Evolutionary conservation across 2,797 vertebrate species (phyloP).

Genomic region (Lemur catta): DNA sequence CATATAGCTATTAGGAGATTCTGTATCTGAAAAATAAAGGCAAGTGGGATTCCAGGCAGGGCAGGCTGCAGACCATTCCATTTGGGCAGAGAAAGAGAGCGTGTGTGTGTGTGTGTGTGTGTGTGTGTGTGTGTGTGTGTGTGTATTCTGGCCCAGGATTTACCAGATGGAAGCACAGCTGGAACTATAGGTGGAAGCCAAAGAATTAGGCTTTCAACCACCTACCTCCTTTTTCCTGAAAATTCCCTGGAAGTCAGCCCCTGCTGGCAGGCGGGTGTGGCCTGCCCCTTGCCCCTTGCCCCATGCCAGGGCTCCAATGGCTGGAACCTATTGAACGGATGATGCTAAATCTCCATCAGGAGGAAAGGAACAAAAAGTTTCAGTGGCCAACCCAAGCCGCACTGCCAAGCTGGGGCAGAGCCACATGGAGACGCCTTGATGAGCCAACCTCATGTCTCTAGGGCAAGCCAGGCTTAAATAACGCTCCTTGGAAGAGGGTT

Average conservation of each 20-base stretch:
- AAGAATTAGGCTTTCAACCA: not conserved
- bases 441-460: not conserved
- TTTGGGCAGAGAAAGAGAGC: not conserved
- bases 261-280: not conserved
- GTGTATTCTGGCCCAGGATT: constrained; percentile 33
- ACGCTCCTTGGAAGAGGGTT: not conserved
- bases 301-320: not conserved
- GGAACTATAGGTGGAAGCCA: constrained; percentile 33
- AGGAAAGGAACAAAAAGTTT: not conserved
- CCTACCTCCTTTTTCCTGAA: constrained; percentile 51
- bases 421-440: not conserved
- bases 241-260: not conserved
- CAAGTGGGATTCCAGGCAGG: constrained; percentile 59
- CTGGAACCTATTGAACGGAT: not conserved
- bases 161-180: constrained; percentile 72
- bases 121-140: constrained; percentile 40
- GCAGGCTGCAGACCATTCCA: not conserved
- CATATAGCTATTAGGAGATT: not conserved
- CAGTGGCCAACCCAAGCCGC: not conserved
- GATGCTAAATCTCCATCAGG: not conserved
- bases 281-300: not conserved
- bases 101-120: not conserved
- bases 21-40: not conserved
- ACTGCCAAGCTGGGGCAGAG: not conserved
- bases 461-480: not conserved